Base-by-base conservation (phyloP, 1,140 invertebrate species). In the Sipha flava region DNA sequence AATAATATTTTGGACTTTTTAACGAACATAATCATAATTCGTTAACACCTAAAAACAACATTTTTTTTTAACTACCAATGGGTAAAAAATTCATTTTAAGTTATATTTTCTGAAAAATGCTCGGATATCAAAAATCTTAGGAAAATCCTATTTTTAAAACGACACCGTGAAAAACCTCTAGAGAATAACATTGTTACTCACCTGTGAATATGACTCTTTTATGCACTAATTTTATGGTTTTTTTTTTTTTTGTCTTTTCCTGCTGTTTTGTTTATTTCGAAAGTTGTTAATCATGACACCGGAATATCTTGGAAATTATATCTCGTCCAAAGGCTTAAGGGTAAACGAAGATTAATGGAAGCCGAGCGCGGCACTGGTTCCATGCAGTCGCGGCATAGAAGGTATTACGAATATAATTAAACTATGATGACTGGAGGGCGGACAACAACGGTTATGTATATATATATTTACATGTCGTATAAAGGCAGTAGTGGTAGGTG, bases 401-500 rank as follows among this genome's bases (percentile, higher is more conserved):
- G 68, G 23, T 70, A 70, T 70, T 70, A 70, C 62, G 45, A 72
- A 72, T 47, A 72, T 72, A 72, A 72, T 72, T 72, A 72, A 72
- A 47, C 43, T 47, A 70, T 31, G 68, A 47, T 26, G 68, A 47
- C 68, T 23, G 26, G 68, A 0, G 40, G 40, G 21, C 6, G 40
- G 43, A 18, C 29, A 4, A 34, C 54, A 7, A 23, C 54, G 21
- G 52, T 26, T 26, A 57, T 57, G 26, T 62, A 62, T 14, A 31
- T 62, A 31, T n/a, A 54, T 4, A 54, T 62, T 18, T 1, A 29
- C 29, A 21, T 40, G 26, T 34, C n/a, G 29, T 29, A n/a, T 16
- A 37, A 37, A 12, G n/a, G 1, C 4, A 54, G 10, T 16, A 37
- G 34, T 3, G n/a, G 1, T 14, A 54, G 10, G 23, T 57, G 26